phyloP scores from a whole-genome alignment of 1,140 invertebrate genomes.

The Drosophila sturtevanti region DNA sequence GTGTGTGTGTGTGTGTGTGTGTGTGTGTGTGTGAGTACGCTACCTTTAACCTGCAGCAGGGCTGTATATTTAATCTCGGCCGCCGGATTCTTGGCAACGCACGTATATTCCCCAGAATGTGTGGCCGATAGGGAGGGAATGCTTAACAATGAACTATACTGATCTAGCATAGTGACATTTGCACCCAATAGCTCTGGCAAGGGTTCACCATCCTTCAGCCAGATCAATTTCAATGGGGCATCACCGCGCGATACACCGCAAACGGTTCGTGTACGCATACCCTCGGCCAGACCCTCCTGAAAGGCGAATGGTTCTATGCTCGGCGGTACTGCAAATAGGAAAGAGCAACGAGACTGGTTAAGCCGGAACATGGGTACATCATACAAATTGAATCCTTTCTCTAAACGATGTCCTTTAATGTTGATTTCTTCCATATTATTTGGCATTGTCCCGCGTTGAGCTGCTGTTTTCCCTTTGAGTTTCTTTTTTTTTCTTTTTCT shows the following conservation, averaged over 20 bases:
- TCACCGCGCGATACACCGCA: constrained; percentile 93
- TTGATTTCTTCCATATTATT: neutral
- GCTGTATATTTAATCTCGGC: constrained; percentile 91
- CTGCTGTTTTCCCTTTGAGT: constrained; percentile 41
- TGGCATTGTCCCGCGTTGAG: constrained; percentile 56
- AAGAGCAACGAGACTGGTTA: constrained; percentile 84
- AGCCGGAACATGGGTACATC: constrained; percentile 84
- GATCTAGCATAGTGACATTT: constrained; percentile 89
- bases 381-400: constrained; percentile 19
- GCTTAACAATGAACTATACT: constrained; percentile 90
- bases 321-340: constrained; percentile 90
- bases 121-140: constrained; percentile 89
- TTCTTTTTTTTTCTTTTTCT: constrained; percentile 24
- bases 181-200: constrained; percentile 86
- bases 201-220: constrained; percentile 90
- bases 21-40: constrained; percentile 78
- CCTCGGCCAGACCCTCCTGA: constrained; percentile 91
- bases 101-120: constrained; percentile 92
- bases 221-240: constrained; percentile 89
- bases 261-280: constrained; percentile 92
- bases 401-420: neutral
- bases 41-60: constrained; percentile 93
- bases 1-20: constrained; percentile 45
- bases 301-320: constrained; percentile 93
- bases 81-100: constrained; percentile 90